Conservation (phyloP, 1,140 invertebrate genomes). For the Platyscapa corneri region DNA sequence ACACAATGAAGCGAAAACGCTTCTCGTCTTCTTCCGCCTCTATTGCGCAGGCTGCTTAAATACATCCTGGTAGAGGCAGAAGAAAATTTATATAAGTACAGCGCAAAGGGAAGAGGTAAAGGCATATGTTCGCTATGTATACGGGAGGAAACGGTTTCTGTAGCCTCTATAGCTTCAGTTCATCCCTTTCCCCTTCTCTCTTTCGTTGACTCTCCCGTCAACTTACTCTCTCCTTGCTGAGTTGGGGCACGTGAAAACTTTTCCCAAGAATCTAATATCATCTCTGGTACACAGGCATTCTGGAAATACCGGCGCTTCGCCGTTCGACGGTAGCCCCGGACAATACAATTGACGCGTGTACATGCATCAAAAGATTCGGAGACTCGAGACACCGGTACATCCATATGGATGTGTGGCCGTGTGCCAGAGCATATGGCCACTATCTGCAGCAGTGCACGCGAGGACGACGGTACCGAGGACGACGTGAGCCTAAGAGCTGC, state of each 20-base stretch:
- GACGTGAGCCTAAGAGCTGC: conserved; percentile 32
- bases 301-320: conserved; percentile 64
- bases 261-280: conserved; percentile 74
- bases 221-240: background rate
- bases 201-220: background rate
- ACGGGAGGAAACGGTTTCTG: conserved; percentile 1
- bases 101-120: background rate
- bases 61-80: conserved; percentile 25
- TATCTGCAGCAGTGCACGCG: background rate
- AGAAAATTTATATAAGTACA: conserved; percentile 34
- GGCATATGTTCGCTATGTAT: background rate
- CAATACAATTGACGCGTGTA: conserved; percentile 34
- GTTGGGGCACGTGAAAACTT: conserved; percentile 70
- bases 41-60: conserved; percentile 25
- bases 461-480: conserved; percentile 45
- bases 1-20: conserved; percentile 36
- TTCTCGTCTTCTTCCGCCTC: conserved; percentile 33
- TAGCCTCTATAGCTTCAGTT: background rate
- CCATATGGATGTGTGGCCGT: too few relatives aligned
- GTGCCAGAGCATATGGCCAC: background rate
- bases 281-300: conserved; percentile 71
- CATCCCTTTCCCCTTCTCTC: background rate
- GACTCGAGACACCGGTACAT: background rate
- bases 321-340: conserved; percentile 41
- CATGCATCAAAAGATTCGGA: conserved; percentile 27